A percentile compares a stretch with the other conserved stretches of the same genome.
phyloP scores from a whole-genome alignment of 2,797 vertebrate species.

The Sebastes wilsoni region DNA sequence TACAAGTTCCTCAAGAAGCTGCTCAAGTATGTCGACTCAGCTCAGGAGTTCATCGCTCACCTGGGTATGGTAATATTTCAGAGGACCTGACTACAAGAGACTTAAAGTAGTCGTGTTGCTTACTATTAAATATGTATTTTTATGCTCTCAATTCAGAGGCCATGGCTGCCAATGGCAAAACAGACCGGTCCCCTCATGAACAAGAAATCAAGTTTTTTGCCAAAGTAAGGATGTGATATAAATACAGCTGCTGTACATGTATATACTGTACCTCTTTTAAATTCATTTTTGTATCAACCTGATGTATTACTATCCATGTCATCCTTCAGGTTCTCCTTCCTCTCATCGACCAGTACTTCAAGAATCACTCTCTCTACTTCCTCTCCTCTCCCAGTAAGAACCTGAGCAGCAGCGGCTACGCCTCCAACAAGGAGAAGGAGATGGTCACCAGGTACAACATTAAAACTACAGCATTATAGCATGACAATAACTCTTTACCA shows the following conservation, averaged over 20 bases:
- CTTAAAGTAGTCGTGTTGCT: not conserved
- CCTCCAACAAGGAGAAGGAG: constrained; percentile 99
- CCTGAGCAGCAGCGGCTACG: constrained; percentile 95
- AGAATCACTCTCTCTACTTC: constrained; percentile 97
- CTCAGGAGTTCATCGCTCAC: constrained; percentile 97
- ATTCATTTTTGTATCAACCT: not conserved
- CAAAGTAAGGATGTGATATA: constrained; percentile 85
- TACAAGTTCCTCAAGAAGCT: constrained; percentile 98
- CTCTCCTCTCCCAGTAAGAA: constrained; percentile 95
- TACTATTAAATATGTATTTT: not conserved
- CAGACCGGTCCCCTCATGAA: constrained; percentile 94
- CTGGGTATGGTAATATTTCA: constrained; percentile 84
- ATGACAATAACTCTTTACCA: not conserved
- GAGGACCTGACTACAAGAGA: not conserved
- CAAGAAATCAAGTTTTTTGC: constrained; percentile 99
- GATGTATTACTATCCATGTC: not conserved
- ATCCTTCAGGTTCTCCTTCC: constrained; percentile 92
- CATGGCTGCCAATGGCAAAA: constrained; percentile 94
- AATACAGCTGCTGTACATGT: not conserved
- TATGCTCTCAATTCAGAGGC: constrained; percentile 85
- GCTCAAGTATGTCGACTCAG: constrained; percentile 96
- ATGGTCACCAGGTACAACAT: constrained; percentile 93
- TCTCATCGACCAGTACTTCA: constrained; percentile 98
- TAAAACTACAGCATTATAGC: not conserved
- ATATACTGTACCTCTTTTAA: not conserved